phyloP scores from a whole-genome alignment of 2,888 invertebrate genomes.

The Acanthoscelides obtectus region DNA sequence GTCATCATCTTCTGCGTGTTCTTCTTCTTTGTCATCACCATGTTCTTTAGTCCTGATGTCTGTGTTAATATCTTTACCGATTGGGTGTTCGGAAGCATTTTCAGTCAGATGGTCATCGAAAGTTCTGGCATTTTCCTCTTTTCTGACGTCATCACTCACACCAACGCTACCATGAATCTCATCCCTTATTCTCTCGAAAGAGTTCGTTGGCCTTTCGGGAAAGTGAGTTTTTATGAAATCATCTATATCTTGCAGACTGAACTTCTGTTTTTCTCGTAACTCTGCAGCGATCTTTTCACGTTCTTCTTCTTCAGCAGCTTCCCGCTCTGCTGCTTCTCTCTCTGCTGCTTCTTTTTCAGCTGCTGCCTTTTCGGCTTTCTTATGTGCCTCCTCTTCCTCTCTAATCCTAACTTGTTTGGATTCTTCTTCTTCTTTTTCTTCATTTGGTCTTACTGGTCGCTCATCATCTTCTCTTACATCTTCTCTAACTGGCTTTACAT shows the following conservation, averaged over 20 bases:
- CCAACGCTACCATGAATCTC: slow-evolving; percentile 7
- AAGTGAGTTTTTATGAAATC: slow-evolving; percentile 20
- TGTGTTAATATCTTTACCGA: not conserved
- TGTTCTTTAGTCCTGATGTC: slow-evolving; percentile 6
- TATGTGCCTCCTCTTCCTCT: slow-evolving; percentile 14
- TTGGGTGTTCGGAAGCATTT: not conserved
- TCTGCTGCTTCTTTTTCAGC: slow-evolving; percentile 20
- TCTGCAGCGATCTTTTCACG: not conserved
- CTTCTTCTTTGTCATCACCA: slow-evolving; percentile 19
- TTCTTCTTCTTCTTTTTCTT: slow-evolving; percentile 9
- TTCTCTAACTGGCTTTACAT: slow-evolving; percentile 5
- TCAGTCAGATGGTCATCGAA: not conserved
- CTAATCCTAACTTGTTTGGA: not conserved
- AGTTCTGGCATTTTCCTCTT: slow-evolving; percentile 1
- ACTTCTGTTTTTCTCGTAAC: slow-evolving; percentile 2
- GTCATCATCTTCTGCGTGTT: slow-evolving; percentile 15
- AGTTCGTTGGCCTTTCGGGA: slow-evolving; percentile 12
- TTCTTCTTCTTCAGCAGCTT: slow-evolving; percentile 9
- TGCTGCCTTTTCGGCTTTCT: slow-evolving; percentile 15
- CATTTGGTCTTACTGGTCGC: slow-evolving; percentile 5
- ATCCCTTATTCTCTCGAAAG: slow-evolving; percentile 17
- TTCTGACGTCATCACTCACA: slow-evolving; percentile 5
- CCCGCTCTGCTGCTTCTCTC: slow-evolving; percentile 15
- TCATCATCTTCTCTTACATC: slow-evolving; percentile 6
- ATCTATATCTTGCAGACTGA: slow-evolving; percentile 15